These are phyloP conservation scores for Brevimyrus niger DNA, from an alignment of 2,113 vertebrate species.

Conservation along the genomic window DNA sequence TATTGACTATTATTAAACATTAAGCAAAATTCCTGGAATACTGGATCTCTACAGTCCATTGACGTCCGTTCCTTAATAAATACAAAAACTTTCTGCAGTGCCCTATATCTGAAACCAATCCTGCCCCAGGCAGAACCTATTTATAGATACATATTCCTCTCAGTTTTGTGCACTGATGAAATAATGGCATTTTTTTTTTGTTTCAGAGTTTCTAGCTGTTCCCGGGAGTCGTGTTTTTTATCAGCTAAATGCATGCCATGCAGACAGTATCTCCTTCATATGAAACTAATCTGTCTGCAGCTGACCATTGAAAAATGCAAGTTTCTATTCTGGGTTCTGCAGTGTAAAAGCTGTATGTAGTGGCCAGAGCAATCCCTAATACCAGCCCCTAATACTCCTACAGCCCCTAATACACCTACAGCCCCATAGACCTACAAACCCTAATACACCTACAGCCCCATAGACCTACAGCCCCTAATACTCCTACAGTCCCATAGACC, in stretches of 20 bases:
- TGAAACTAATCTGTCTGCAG: not conserved
- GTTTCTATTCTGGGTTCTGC: not conserved
- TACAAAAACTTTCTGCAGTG: not conserved
- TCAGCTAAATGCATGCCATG: not conserved
- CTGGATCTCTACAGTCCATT: not conserved
- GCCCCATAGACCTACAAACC: too few relatives aligned
- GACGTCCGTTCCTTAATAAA: not conserved
- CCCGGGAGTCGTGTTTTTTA: not conserved
- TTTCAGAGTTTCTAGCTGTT: not conserved
- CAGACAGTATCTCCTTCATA: not conserved
- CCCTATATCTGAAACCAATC: not conserved
- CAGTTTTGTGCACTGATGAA: not conserved
- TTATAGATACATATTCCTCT: not conserved
- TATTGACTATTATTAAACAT: not conserved
- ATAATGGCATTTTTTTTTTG: not conserved
- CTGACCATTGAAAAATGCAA: not conserved
- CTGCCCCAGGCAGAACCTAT: not conserved
- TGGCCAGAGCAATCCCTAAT: not conserved
- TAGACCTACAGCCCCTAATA: too few relatives aligned
- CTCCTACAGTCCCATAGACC: not conserved
- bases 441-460: too few relatives aligned
- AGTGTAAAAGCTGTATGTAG: not conserved
- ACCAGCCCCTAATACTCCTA: not conserved
- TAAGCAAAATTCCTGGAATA: not conserved
- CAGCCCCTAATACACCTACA: too few relatives aligned